Base-by-base conservation (phyloP, 2,797 vertebrate species). In the Acrossocheilus wenchowensis region DNA sequence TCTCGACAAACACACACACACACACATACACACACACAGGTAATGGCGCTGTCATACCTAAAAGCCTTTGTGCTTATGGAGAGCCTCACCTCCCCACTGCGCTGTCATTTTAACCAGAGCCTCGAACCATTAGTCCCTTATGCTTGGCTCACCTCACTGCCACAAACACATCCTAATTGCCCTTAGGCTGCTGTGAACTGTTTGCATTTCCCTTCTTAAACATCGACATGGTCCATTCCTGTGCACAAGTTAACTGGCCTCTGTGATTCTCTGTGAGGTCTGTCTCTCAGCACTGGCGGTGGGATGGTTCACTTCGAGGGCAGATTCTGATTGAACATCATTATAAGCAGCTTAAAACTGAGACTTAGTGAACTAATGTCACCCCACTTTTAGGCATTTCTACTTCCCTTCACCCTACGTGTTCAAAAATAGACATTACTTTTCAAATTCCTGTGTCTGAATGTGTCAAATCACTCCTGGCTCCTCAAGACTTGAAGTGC, bases 51-150 rank as follows among this genome's bases (percentile, higher is more conserved):
- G 68, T 69, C 86, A 88, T 64, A 88, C 66, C 82, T 69, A 89
- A 88, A 86, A 89, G 78, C 81, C 82, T 52, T 48, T 86, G 78
- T 52, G 87, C 77, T 78, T 85, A 83, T 82, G 79, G 78, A 87
- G 52, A 75, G 84, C 71, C 41, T 88, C 82, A 83, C 87, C 48
- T 92, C 71, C 89, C 90, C 71, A 89, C 83, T 84, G 86, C 78
- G 83, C 85, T 90, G 89, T 89, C 89, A 90, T 88, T 89, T 83
- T 89, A 86, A 88, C 86, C 83, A 89, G 71, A 89, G 86, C 88
- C 66, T 83, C 81, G 83, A 90, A 81, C 85, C 87, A 91, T 87
- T 91, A 88, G 87, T 89, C 68, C 77, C 77, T 89, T 86, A 85
- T 71, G 85, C 86, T 84, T 89, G 90, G 85, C 84, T 88, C 86